Base-by-base conservation (phyloP, 2,888 invertebrate species). In the Acanthosoma haemorrhoidale region DNA sequence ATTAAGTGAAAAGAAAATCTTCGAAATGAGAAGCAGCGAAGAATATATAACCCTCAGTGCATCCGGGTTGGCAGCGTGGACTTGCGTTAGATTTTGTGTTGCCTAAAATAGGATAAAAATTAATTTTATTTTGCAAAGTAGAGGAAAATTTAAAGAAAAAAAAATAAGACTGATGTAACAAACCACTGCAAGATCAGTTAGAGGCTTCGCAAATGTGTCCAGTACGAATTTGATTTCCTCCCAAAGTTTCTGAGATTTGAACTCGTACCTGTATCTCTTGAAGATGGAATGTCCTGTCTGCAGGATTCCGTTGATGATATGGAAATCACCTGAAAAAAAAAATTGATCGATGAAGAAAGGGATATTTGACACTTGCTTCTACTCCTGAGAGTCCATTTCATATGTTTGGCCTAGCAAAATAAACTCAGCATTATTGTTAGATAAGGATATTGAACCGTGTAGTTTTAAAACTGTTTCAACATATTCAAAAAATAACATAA, bases 1-100 rank as follows among this genome's bases (percentile, higher is more conserved):
- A 81, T 98, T 99, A 18, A 99, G 85, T 0, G 97, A 97, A 81
- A 94, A 94, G 83, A 98, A 99, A 63, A 99, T 92, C 81, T 98
- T 96, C 77, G 91, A 90, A 70, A 96, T 90, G 29, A 96, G 83
- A 21, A 91, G 87, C 36, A 98, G 82, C 0, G 96, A 96, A 68
- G 90, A 89, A 77, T 94, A 96, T 75, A 97, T 92, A 4, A 95
- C 86, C 79, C 87, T 88, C 36, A 96, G 82, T 0, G 93, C 92
- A 77, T 87, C 88, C 0, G 86, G 85, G 79, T 96, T 94, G 77
- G 85, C 85, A 2, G 88, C 87, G 78, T 96, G 92, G 60, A 86
- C 86, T 75, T 86, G 85, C 0, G 91, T 87, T 34, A 96, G 81
- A 72, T 88, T 88, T 86, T 96, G 88, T 4, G 95, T 94, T 6